Conservation (phyloP, 2,888 invertebrate species). For the Tetranychus truncatus region DNA sequence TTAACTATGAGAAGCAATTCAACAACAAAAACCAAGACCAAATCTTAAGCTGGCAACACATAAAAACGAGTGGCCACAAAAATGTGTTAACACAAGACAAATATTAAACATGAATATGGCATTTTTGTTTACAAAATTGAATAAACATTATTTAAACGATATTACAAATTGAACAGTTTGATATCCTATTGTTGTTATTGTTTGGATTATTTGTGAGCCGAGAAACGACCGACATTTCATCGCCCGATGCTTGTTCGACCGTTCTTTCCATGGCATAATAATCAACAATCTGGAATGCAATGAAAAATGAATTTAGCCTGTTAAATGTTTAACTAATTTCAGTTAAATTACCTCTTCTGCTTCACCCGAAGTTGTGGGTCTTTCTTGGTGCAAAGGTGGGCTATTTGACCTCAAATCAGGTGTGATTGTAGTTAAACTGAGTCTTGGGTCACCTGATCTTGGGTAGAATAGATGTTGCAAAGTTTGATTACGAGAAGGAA, state of each 20-base stretch:
- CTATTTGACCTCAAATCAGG: not conserved
- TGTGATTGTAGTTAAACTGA: not conserved
- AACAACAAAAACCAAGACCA: too few species aligned
- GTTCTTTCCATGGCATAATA: not conserved
- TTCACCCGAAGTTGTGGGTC: not conserved
- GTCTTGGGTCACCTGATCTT: not conserved
- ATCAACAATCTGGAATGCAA: not conserved
- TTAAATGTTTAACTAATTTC: not conserved
- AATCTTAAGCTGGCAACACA: too few species aligned
- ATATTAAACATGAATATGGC: too few species aligned
- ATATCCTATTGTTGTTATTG: slow-evolving; percentile 6
- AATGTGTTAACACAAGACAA: too few species aligned
- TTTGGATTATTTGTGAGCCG: not conserved
- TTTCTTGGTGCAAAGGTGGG: not conserved
- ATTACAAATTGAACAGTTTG: slow-evolving; percentile 11
- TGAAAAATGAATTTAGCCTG: not conserved
- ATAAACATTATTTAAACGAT: not conserved
- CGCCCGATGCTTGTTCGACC: not conserved
- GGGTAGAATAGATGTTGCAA: not conserved
- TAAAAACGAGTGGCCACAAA: too few species aligned
- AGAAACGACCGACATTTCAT: not conserved
- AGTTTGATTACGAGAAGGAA: not conserved
- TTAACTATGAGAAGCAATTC: too few species aligned
- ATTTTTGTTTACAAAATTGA: too few species aligned
- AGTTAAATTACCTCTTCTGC: not conserved